Percentiles rank a stretch among this genome's conserved stretches.
These are phyloP conservation scores for Eubucco bourcierii DNA, from an alignment of 2,113 vertebrate species.

Conservation along the genomic window DNA sequence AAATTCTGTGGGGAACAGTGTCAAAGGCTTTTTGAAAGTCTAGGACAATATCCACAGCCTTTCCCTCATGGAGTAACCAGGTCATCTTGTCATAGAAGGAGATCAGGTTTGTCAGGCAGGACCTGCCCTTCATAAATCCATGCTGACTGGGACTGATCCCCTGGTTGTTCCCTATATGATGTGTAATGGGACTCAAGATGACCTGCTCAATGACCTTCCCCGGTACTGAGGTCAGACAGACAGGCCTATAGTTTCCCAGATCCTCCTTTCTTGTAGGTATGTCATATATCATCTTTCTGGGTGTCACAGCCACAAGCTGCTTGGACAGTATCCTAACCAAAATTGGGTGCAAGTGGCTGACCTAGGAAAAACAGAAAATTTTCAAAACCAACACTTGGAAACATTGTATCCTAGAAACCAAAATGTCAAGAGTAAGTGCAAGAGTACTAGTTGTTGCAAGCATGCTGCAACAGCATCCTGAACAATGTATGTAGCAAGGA, in stretches of 20 bases:
- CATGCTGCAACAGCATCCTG: not conserved
- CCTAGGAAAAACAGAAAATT: not conserved
- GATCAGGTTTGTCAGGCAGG: too few species aligned
- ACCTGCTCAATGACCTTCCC: not conserved
- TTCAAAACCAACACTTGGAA: not conserved
- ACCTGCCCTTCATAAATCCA: too few species aligned
- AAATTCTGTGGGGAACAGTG: too few species aligned
- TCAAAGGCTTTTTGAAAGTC: too few species aligned
- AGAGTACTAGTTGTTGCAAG: not conserved
- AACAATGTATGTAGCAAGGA: accelerated
- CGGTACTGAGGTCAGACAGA: not conserved
- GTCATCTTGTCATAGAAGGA: too few species aligned
- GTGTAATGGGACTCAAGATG: too few species aligned
- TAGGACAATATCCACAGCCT: too few species aligned
- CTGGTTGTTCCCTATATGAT: too few species aligned
- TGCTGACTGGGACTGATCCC: too few species aligned
- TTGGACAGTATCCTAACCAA: not conserved
- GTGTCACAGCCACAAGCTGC: not conserved
- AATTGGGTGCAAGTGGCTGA: not conserved
- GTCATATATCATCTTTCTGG: not conserved
- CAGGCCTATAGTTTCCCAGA: not conserved
- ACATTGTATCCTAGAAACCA: not conserved
- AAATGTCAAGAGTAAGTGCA: not conserved
- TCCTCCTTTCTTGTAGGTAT: not conserved
- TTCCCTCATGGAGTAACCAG: too few species aligned